Conservation (phyloP, 2,113 vertebrate genomes). For the Chaenocephalus aceratus region DNA sequence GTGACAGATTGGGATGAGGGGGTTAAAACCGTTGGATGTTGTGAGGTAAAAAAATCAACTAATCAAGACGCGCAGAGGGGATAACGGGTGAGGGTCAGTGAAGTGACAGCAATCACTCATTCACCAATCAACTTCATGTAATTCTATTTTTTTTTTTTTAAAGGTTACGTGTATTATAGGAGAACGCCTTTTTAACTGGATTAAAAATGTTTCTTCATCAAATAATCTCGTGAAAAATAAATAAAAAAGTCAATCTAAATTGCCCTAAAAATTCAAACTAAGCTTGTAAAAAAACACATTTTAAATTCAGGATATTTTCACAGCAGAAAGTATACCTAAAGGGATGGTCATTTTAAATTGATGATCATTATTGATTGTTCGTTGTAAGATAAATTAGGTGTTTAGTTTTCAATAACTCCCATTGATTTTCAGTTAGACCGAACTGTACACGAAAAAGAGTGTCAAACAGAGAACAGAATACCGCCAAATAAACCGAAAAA, state of each 20-base stretch:
- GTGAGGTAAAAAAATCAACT: conserved; percentile 76
- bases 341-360: not conserved
- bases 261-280: not conserved
- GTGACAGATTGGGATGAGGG: conserved; percentile 92
- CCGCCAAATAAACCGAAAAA: not conserved
- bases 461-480: not conserved
- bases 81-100: conserved; percentile 64
- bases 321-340: not conserved
- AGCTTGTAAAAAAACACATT: not conserved
- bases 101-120: conserved; percentile 62
- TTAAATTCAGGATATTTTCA: not conserved
- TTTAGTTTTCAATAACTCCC: not conserved
- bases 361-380: not conserved
- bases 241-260: not conserved
- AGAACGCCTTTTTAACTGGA: not conserved
- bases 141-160: not conserved
- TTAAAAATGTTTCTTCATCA: not conserved
- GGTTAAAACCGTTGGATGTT: conserved; percentile 89
- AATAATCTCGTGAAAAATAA: not conserved
- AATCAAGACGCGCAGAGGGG: conserved; percentile 74
- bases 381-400: not conserved
- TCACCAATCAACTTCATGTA: conserved; percentile 37
- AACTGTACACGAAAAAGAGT: not conserved
- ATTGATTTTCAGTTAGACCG: too few species aligned
- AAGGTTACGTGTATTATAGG: not conserved